Base-by-base conservation (phyloP, 2,113 vertebrate species). In the Pelodiscus sinensis region DNA sequence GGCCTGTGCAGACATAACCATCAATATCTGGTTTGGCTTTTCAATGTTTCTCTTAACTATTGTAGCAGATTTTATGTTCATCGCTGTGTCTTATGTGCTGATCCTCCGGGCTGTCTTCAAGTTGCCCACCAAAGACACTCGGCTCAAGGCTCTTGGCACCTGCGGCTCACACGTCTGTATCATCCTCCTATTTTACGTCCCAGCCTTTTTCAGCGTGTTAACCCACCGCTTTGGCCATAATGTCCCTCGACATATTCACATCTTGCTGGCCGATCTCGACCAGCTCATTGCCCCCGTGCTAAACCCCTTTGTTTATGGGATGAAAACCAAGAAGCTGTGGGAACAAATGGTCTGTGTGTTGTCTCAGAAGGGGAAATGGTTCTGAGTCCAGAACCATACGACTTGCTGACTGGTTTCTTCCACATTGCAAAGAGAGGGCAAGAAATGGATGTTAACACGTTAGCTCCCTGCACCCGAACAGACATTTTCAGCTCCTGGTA, bases 1-100 rank as follows among this genome's bases (percentile, higher is more conserved):
- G 15, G 95, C 95, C 2, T 91, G 90, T 57, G 87, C 89, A 24
- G 94, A 94, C 27, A 92, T 87, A 27, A 92, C 52, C 65, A 50
- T 88, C 58, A 96, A 93, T 24, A 96, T 91, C 87, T 81, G 58
- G 4, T 96, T 92, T 89, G 94, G 95, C 6, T 68, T 96, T 71
- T 77, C 94, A 24, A 92, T 95, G 31, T 35, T 92, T 24, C 92
- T 95, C 58, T 89, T 31, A 62, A 93, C 96, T 5, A 88, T 87
- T 54, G 86, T 90, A 29, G 38, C 84, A 7, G 95, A 93, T 50
- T 86, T 92, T n/a, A 81, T 95, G 8, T 90, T 94, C 15, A 92
- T 96, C 1, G 12, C 75, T 29, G 75, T 95, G 56, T 96, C 95
- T 22, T 95, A 88, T 25, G 79, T 52, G 21, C 55, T 90, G 21